phyloP scores from a whole-genome alignment of 2,113 vertebrate species.

The Suricata suricatta region DNA sequence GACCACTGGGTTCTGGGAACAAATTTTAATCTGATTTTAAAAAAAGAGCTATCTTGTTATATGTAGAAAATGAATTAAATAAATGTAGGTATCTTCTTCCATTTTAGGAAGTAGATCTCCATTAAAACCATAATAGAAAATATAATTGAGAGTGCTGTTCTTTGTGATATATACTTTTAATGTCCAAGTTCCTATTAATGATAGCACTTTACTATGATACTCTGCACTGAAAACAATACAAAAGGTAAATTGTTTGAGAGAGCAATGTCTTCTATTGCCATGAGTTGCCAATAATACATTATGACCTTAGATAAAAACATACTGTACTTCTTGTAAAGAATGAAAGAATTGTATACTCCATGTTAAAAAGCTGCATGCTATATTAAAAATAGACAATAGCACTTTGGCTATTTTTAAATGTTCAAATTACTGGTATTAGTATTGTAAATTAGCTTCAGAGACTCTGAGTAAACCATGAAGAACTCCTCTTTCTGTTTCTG shows the following conservation, averaged over 20 bases:
- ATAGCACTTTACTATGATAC: constrained; percentile 22
- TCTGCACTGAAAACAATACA: neutral
- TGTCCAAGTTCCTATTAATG: constrained; percentile 52
- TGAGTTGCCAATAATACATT: neutral
- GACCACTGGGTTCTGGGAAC: constrained; percentile 43
- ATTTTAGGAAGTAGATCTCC: constrained; percentile 52
- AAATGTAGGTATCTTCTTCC: neutral
- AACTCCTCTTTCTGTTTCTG: neutral
- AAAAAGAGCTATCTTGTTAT: constrained; percentile 10
- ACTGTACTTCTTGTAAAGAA: neutral
- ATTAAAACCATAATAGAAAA: constrained; percentile 60
- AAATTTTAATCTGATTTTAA: constrained; percentile 61
- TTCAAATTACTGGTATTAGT: neutral
- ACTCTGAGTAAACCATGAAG: neutral
- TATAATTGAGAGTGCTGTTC: constrained; percentile 9
- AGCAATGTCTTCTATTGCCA: neutral
- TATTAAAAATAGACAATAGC: neutral
- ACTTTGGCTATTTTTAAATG: neutral
- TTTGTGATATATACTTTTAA: constrained; percentile 49
- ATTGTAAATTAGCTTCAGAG: neutral
- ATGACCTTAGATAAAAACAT: neutral
- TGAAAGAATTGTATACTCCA: neutral
- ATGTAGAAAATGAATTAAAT: constrained; percentile 64
- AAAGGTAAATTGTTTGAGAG: neutral
- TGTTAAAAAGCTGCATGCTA: neutral